A percentile compares a stretch with the other conserved stretches of the same genome.
Conservation (phyloP, 2,113 vertebrate genomes). For the Crotalus viridis region DNA sequence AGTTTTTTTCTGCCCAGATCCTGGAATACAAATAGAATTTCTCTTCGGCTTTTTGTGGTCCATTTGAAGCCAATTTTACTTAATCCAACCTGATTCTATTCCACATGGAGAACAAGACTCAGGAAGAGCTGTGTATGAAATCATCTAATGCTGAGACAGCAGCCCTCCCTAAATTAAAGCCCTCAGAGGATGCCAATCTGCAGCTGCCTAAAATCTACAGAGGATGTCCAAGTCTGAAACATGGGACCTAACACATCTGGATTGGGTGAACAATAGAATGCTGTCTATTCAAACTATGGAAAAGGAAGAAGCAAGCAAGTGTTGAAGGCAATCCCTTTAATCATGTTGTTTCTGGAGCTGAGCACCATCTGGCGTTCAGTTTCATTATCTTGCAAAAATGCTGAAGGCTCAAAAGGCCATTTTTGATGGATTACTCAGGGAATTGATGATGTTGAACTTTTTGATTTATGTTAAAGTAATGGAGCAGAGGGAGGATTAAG, state of each 20-base stretch:
- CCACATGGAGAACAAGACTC: not conserved
- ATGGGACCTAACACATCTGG: not conserved
- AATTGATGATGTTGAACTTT: not conserved
- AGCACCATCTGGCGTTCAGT: conserved; percentile 38
- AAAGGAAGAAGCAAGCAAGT: not conserved
- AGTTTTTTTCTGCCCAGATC: not conserved
- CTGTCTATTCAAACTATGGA: not conserved
- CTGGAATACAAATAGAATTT: not conserved
- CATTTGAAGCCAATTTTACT: not conserved
- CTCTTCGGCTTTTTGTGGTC: not conserved
- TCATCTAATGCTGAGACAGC: not conserved
- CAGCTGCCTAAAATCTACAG: not conserved
- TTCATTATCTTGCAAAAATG: not conserved
- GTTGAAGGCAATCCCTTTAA: not conserved
- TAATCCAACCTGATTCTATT: not conserved
- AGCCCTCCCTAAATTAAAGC: not conserved
- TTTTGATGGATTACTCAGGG: not conserved
- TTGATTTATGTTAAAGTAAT: not conserved
- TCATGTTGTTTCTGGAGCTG: not conserved
- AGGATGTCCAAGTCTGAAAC: not conserved
- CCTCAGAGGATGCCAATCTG: not conserved
- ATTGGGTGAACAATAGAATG: not conserved
- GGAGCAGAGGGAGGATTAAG: not conserved
- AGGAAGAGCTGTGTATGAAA: not conserved
- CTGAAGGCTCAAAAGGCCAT: not conserved